Percentiles rank a stretch among this genome's conserved stretches.
phyloP scores from a whole-genome alignment of 2,113 vertebrate species.

The Brachypteracias leptosomus region DNA sequence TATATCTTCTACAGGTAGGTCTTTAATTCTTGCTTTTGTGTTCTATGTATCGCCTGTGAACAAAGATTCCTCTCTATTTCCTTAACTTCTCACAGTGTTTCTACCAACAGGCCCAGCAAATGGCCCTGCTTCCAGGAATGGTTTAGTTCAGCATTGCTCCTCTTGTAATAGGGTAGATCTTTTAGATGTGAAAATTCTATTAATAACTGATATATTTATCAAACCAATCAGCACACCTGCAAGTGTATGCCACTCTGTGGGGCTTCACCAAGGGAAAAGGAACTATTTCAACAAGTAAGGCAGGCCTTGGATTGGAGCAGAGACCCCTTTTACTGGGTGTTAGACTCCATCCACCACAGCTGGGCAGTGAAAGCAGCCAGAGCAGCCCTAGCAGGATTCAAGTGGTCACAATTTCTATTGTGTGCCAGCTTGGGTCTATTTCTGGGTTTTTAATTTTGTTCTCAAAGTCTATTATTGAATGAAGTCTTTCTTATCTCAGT shows the following conservation, averaged over 20 bases:
- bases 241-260: neutral
- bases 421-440: neutral
- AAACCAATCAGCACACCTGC: neutral
- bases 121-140: neutral
- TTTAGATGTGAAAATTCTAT: neutral
- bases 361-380: neutral
- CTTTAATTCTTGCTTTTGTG: neutral
- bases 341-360: rapidly evolving
- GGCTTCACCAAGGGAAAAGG: neutral
- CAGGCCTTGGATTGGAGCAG: no score
- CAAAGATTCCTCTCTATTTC: neutral
- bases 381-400: neutral
- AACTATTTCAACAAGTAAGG: neutral
- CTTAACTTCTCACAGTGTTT: neutral
- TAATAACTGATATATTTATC: neutral
- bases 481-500: neutral
- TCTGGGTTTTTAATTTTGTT: neutral
- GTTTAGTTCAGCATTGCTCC: neutral
- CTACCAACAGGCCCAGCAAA: neutral
- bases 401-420: neutral
- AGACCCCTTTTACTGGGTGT: rapidly evolving
- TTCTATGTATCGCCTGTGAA: neutral
- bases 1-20: neutral
- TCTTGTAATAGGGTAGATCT: neutral
- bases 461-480: neutral